These are phyloP conservation scores for Caenorhabditis drosophilae DNA, from an alignment of 2,888 invertebrate species.

Conservation along the genomic window DNA sequence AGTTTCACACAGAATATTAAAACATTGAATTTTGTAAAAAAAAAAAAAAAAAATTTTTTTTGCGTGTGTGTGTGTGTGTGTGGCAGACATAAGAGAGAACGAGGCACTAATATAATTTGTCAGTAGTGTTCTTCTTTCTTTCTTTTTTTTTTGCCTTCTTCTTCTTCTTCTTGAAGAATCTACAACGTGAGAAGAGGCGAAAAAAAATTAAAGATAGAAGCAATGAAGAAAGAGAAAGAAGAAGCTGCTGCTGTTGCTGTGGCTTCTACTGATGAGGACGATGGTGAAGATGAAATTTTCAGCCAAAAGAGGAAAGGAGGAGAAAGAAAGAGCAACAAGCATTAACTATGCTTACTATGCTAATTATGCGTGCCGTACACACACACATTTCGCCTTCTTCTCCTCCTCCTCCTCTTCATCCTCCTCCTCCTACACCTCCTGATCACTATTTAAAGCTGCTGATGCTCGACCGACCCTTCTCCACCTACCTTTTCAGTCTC, in stretches of 20 bases:
- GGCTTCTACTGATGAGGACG: not conserved
- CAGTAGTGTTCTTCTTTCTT: too few species aligned
- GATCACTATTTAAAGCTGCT: too few species aligned
- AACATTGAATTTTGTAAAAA: not conserved
- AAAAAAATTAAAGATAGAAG: not conserved
- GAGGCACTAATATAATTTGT: too few species aligned
- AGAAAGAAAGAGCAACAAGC: conserved; percentile 4
- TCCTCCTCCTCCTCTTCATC: conserved; percentile 5
- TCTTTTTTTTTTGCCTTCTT: not conserved
- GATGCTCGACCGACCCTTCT: too few species aligned
- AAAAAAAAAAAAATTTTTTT: not conserved
- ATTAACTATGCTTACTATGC: conserved; percentile 42
- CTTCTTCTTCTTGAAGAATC: not conserved
- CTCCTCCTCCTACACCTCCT: too few species aligned
- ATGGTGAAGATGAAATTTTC: not conserved
- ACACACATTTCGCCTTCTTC: too few species aligned
- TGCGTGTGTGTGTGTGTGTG: not conserved
- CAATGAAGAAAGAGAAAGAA: not conserved
- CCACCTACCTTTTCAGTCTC: too few species aligned
- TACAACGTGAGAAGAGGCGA: not conserved
- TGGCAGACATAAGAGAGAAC: too few species aligned
- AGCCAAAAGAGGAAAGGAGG: not conserved
- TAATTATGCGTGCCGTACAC: conserved; percentile 26
- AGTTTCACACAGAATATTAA: not conserved
- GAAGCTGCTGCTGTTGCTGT: not conserved